Conservation (phyloP, 2,888 invertebrate genomes). For the Hydroisotoma schaefferi region DNA sequence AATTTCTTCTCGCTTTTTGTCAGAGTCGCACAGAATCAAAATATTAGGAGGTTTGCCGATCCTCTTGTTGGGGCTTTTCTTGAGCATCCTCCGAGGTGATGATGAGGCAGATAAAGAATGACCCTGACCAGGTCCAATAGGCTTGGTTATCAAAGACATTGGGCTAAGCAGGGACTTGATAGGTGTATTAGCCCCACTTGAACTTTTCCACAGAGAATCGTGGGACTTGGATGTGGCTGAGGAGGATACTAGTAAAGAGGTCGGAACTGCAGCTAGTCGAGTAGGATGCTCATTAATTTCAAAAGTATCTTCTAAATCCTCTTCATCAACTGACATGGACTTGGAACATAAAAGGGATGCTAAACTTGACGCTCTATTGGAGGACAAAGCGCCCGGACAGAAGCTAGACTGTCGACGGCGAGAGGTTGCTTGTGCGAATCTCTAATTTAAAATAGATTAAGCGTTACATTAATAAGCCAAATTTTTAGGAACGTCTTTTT, state of each 20-base stretch:
- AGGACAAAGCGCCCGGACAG: slow-evolving; percentile 28
- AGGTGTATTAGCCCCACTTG: slow-evolving; percentile 10
- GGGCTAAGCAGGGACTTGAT: slow-evolving; percentile 15
- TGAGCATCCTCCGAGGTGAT: slow-evolving; percentile 32
- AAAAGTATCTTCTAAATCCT: slow-evolving; percentile 1
- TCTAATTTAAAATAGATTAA: background rate
- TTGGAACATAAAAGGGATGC: slow-evolving; percentile 41
- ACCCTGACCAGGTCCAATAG: slow-evolving; percentile 14
- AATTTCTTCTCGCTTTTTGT: slow-evolving; percentile 32
- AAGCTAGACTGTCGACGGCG: slow-evolving; percentile 31
- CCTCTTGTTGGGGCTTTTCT: slow-evolving; percentile 33
- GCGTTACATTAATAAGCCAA: background rate
- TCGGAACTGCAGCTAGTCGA: background rate
- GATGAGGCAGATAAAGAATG: slow-evolving; percentile 21
- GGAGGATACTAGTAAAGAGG: background rate
- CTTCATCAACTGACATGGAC: slow-evolving; percentile 41
- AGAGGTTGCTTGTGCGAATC: background rate
- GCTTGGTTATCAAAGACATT: slow-evolving; percentile 19
- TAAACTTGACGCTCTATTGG: slow-evolving; percentile 26
- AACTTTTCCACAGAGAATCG: slow-evolving; percentile 3
- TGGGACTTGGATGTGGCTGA: slow-evolving; percentile 3
- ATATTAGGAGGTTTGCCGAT: slow-evolving; percentile 47
- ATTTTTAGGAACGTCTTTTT: slow-evolving; percentile 3
- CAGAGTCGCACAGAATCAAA: slow-evolving; percentile 40
- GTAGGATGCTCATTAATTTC: background rate